These are phyloP conservation scores for Cheirogaleus medius DNA, from an alignment of 2,113 vertebrate species.

Conservation along the genomic window DNA sequence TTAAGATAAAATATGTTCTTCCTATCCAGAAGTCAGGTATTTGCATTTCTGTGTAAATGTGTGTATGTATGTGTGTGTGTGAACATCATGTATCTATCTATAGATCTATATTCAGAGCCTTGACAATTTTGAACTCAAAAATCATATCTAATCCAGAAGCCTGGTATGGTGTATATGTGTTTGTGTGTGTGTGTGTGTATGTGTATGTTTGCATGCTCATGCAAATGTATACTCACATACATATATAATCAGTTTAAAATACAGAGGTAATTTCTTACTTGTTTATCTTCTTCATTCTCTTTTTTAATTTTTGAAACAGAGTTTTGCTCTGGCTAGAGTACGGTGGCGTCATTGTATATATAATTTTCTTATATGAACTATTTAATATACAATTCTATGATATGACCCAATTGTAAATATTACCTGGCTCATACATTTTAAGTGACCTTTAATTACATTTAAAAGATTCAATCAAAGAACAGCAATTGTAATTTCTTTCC, in stretches of 20 bases:
- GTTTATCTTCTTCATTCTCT: neutral
- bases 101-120: neutral
- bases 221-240: rapidly evolving
- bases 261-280: no score
- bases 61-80: neutral
- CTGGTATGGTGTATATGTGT: neutral
- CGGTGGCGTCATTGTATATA: no score
- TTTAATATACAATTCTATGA: neutral
- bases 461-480: neutral
- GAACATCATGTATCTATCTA: neutral
- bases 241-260: neutral
- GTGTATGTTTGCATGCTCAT: neutral
- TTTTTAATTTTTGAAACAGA: neutral
- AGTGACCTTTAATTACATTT: neutral
- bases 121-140: neutral
- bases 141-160: neutral
- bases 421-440: neutral
- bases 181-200: neutral
- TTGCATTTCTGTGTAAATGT: neutral
- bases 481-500: neutral
- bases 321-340: no score
- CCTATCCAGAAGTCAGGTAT: neutral
- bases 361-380: no score
- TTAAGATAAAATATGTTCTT: neutral
- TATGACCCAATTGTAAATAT: neutral